Conservation (phyloP, 2,888 invertebrate genomes). For the Coecobrya sp. region DNA sequence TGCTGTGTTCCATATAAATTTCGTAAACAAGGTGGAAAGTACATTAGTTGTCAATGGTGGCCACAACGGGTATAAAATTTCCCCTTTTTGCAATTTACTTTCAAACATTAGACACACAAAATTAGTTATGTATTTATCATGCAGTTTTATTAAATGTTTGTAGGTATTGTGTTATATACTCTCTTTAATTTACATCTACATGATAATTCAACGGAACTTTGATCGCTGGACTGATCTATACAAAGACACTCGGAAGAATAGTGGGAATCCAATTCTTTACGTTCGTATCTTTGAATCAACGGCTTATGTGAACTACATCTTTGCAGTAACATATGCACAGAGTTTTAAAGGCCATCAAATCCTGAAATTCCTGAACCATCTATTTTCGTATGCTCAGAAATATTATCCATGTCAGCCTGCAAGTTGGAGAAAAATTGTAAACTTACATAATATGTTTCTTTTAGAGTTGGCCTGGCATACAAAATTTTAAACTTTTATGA, state of each 20-base stretch:
- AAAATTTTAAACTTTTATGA: background rate
- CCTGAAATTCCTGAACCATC: background rate
- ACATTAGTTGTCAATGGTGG: background rate
- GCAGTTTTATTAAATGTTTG: background rate
- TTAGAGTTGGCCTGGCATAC: too few species aligned
- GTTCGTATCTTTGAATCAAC: background rate
- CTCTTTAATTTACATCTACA: background rate
- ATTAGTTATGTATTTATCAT: background rate
- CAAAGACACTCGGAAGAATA: background rate
- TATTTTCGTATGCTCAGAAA: background rate
- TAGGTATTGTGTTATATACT: background rate
- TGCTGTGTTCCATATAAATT: constrained; percentile 36
- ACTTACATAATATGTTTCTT: too few species aligned
- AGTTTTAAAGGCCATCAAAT: background rate
- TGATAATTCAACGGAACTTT: background rate
- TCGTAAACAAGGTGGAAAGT: background rate
- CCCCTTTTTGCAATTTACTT: background rate
- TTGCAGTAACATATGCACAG: background rate
- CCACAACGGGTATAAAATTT: background rate
- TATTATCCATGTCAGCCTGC: background rate
- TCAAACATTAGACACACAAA: background rate
- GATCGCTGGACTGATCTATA: background rate
- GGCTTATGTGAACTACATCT: background rate
- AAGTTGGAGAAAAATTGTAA: background rate
- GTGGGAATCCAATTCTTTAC: background rate